A percentile compares a stretch with the other conserved stretches of the same genome.
These are phyloP conservation scores for Lipotes vexillifer DNA, from an alignment of 2,113 vertebrate genomes.

Conservation along the genomic window DNA sequence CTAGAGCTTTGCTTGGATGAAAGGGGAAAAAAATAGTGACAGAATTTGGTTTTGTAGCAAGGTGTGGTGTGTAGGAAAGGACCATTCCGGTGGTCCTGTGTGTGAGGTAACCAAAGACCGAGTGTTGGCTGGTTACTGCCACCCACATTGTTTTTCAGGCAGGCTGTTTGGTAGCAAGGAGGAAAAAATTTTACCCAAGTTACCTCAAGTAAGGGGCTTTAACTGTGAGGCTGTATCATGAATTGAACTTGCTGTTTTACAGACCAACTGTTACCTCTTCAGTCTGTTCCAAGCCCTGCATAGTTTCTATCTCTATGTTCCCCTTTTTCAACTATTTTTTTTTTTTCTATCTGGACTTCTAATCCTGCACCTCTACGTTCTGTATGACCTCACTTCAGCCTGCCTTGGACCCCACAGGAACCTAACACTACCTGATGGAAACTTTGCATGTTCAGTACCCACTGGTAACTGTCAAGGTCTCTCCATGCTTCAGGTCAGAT, in stretches of 20 bases:
- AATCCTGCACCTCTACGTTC: not conserved
- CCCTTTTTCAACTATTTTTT: not conserved
- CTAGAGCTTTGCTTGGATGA: not conserved
- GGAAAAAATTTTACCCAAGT: not conserved
- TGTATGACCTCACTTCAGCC: rapidly evolving
- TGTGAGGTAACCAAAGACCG: not conserved
- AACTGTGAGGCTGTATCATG: not conserved
- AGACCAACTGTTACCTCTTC: not conserved
- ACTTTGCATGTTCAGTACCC: not conserved
- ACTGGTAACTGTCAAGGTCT: not conserved
- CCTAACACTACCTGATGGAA: not conserved
- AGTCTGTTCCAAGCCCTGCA: not conserved
- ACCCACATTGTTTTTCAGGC: not conserved
- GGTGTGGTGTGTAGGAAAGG: not conserved
- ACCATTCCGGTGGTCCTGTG: not conserved
- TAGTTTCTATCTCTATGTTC: not conserved
- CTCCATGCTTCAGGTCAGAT: not conserved
- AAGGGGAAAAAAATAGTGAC: not conserved
- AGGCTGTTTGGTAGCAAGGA: not conserved
- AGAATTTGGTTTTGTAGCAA: not conserved
- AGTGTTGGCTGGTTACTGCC: not conserved
- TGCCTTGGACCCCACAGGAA: not conserved
- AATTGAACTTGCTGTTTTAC: not conserved
- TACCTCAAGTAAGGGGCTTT: not conserved
- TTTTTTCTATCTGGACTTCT: not conserved